These are phyloP conservation scores for Epistrophella euchroma DNA, from an alignment of 2,888 invertebrate genomes.

Conservation along the genomic window DNA sequence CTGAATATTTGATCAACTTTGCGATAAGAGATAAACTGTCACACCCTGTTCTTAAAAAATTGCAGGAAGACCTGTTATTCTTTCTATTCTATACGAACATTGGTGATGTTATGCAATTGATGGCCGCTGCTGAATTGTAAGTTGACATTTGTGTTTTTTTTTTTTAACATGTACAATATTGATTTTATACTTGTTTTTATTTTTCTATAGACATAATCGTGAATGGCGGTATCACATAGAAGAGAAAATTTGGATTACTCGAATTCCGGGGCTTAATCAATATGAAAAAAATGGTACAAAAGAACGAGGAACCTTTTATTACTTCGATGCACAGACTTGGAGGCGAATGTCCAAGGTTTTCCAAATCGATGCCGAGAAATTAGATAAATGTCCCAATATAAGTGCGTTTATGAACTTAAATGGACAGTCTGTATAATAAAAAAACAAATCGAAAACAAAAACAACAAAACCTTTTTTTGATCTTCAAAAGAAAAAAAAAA, in stretches of 20 bases:
- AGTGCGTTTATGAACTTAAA: conserved; percentile 84
- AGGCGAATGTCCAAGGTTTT: conserved; percentile 99
- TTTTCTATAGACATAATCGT: conserved; percentile 92
- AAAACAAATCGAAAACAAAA: conserved; percentile 79
- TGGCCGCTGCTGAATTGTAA: conserved; percentile 98
- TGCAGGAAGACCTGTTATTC: conserved; percentile 99
- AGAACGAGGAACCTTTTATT: conserved; percentile 99
- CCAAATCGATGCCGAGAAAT: conserved; percentile 99
- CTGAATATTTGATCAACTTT: conserved; percentile 99
- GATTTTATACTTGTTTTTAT: conserved; percentile 59
- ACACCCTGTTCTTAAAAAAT: conserved; percentile 97
- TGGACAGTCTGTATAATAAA: conserved; percentile 84
- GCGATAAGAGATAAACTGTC: conserved; percentile 98
- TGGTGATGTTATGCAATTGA: conserved; percentile 98
- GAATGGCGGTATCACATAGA: conserved; percentile 99
- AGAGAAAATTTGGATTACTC: conserved; percentile 99
- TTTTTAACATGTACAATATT: not conserved
- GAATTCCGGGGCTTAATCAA: conserved; percentile 96
- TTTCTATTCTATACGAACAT: conserved; percentile 99
- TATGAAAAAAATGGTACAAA: conserved; percentile 97
- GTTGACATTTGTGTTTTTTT: conserved; percentile 4
- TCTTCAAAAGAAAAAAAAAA: conserved; percentile 75
- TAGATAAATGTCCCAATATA: conserved; percentile 89
- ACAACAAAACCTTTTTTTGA: conserved; percentile 79
- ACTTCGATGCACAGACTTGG: conserved; percentile 99